Evolutionary conservation across 2,888 invertebrate species (phyloP), one percentile per base, ranked within the genome.

Genomic region (Macaria notata): DNA sequence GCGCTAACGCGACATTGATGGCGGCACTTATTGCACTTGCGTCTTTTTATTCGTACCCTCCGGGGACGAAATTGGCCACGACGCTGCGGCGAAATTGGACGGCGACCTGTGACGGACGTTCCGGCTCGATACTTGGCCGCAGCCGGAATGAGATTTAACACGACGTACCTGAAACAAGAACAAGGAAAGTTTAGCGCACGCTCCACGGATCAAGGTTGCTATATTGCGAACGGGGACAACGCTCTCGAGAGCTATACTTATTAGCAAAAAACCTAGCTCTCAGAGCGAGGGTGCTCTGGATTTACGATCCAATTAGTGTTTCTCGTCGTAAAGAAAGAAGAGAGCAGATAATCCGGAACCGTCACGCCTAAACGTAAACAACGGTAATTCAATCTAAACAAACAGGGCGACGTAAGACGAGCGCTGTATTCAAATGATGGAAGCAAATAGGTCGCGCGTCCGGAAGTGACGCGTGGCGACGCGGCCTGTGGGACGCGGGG

Each of bases 1-100:
- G 78, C 78, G 75, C 79, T 88, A 89, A 88, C 85, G 80, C 85
- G 88, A 84, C 87, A 81, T 83, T 86, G 86, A 88, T 84, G 85
- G 83, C 79, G 77, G 80, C 86, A 84, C 85, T 89, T 89, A 89
- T 89, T 89, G 89, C 86, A 84, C 82, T 79, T 68, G 76, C 68
- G 73, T 75, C 80, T 83, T 85, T 86, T 84, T 84, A 80, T 78
- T 81, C 76, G 76, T 72, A 63, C 64, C 59, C 70, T 60, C 66
- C 64, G 64, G 66, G 69, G 70, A 62, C 71, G 75, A 73, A 77
- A 83, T 80, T 80, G 81, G 66, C 72, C 72, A 71, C 79, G 66
- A 68, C 65, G 63, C 65, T 62, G 67, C 65, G 64, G 63, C 71
- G 74, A 76, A 81, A 86, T 85, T 81, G 80, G 71, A 80, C 75